phyloP scores from a whole-genome alignment of 2,113 vertebrate species.

The Myrmecobius fasciatus region DNA sequence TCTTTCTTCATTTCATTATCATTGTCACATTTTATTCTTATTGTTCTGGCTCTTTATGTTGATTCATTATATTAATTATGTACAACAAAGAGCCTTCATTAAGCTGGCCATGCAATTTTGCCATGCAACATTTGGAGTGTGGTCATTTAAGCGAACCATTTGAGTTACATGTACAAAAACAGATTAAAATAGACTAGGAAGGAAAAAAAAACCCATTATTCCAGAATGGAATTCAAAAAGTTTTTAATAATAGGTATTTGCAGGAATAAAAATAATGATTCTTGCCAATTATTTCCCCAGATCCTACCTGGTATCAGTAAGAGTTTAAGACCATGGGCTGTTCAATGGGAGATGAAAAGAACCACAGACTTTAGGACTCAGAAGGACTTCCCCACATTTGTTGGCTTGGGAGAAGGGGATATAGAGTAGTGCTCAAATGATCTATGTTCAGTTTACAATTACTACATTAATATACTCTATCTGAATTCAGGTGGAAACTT shows the following conservation, averaged over 20 bases:
- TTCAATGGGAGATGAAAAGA: too few relatives aligned
- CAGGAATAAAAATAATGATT: neutral
- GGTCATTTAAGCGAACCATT: neutral
- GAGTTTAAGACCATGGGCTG: neutral
- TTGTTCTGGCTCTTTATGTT: slow-evolving; percentile 23
- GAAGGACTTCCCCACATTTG: too few relatives aligned
- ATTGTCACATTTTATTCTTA: slow-evolving; percentile 33
- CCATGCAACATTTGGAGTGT: neutral
- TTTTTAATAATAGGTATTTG: slow-evolving; percentile 11
- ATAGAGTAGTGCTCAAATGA: neutral
- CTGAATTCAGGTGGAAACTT: neutral
- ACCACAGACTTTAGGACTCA: neutral
- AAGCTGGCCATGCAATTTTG: neutral
- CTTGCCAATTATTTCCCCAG: neutral
- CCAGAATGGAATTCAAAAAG: neutral
- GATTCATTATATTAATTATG: slow-evolving; percentile 27
- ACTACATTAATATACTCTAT: rapidly evolving
- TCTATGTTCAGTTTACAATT: neutral
- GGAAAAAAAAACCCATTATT: neutral
- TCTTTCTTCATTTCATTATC: slow-evolving; percentile 18
- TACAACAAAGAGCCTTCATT: neutral
- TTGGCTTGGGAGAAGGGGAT: neutral
- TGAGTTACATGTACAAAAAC: neutral
- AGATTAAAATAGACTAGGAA: neutral
- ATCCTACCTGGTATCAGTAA: neutral